Evolutionary conservation across 2,113 vertebrate species (phyloP).

Genomic region (Gobius niger): DNA sequence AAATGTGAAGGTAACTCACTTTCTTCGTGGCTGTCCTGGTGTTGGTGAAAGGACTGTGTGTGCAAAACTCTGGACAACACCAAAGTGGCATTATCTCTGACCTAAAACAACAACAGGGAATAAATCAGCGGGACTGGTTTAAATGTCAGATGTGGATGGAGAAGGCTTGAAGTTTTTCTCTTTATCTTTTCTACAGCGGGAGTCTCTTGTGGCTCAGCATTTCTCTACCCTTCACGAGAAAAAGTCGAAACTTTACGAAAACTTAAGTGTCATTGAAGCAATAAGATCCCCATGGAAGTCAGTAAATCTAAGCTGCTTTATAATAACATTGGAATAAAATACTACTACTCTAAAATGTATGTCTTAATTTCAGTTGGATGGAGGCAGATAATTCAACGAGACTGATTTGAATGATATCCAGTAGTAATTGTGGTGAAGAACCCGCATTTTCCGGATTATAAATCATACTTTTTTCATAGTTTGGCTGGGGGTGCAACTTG

Average conservation of each 20-base stretch:
- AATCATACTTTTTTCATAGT: too few relatives aligned
- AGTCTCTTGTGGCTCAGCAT: slow-evolving; percentile 26
- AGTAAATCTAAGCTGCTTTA: neutral
- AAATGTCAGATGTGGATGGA: slow-evolving; percentile 31
- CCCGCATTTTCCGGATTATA: too few relatives aligned
- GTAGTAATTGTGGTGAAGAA: neutral
- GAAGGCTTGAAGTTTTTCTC: slow-evolving; percentile 10
- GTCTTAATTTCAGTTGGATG: too few relatives aligned
- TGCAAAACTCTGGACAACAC: slow-evolving; percentile 90
- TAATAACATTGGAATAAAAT: too few relatives aligned
- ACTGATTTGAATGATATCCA: neutral
- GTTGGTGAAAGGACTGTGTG: slow-evolving; percentile 89
- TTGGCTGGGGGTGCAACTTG: too few relatives aligned
- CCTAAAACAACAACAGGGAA: slow-evolving; percentile 71
- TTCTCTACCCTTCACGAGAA: slow-evolving; percentile 12
- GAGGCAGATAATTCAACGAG: too few relatives aligned
- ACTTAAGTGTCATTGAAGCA: slow-evolving; percentile 20
- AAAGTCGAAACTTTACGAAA: slow-evolving; percentile 10
- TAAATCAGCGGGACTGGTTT: neutral
- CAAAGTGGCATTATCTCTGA: slow-evolving; percentile 89
- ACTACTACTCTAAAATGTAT: too few relatives aligned
- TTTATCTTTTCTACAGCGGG: slow-evolving; percentile 4
- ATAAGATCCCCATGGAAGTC: neutral
- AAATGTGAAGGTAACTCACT: slow-evolving; percentile 73
- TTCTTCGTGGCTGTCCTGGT: slow-evolving; percentile 91